phyloP scores from a whole-genome alignment of 2,113 vertebrate species.

The Vidua macroura region DNA sequence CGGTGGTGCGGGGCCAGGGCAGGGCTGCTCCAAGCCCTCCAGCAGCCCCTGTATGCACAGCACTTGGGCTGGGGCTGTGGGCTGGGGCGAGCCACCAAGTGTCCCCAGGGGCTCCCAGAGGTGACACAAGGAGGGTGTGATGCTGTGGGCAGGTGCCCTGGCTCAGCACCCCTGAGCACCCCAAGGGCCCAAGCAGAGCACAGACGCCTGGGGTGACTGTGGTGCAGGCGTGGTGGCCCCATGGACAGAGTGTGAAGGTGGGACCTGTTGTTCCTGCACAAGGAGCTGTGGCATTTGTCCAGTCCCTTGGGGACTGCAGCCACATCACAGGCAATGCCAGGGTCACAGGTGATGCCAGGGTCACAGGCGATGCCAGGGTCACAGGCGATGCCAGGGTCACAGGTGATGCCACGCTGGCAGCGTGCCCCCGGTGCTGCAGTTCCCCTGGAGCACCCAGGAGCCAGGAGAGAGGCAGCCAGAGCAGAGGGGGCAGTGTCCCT shows the following conservation, averaged over 20 bases:
- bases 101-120: neutral
- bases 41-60: accelerated
- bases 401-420: neutral
- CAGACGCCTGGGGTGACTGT: too few species aligned
- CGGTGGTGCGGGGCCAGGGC: neutral
- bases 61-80: accelerated
- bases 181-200: accelerated
- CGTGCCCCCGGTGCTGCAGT: accelerated
- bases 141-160: neutral
- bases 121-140: neutral
- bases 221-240: neutral
- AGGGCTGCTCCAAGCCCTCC: neutral
- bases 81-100: accelerated
- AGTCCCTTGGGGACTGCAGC: neutral
- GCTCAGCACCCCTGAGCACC: neutral
- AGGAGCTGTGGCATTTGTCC: neutral
- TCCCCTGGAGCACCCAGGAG: neutral
- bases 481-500: neutral
- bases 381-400: neutral
- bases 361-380: neutral
- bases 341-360: too few species aligned
- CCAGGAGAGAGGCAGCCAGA: neutral
- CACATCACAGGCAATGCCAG: accelerated
- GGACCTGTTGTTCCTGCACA: neutral
- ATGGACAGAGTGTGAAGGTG: accelerated